Conservation (phyloP, 2,113 vertebrate genomes). For the Peucedramus taeniatus region DNA sequence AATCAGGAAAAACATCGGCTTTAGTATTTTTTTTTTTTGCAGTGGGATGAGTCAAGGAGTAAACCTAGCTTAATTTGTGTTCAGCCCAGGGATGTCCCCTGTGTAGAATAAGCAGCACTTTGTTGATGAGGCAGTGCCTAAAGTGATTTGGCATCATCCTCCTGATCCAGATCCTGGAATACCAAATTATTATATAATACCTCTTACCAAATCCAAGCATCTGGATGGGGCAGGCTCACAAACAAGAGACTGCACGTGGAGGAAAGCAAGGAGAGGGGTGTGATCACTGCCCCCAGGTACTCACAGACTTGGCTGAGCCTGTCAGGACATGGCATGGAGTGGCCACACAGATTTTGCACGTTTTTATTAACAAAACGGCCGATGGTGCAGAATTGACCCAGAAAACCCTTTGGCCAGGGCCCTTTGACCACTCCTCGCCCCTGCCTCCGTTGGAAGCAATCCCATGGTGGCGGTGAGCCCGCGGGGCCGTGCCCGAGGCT, state of each 20-base stretch:
- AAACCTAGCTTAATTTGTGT: not conserved
- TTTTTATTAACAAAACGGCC: constrained; percentile 35
- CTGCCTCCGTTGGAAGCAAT: not conserved
- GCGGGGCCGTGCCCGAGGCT: not conserved
- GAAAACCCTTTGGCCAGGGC: not conserved
- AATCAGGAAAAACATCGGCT: not conserved
- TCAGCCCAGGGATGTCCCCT: not conserved
- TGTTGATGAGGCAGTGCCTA: not conserved
- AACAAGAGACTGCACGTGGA: accelerated
- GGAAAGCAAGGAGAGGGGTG: not conserved
- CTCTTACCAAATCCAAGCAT: too few species aligned
- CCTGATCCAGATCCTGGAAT: not conserved
- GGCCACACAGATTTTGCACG: not conserved
- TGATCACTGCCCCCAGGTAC: accelerated
- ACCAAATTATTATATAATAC: too few species aligned
- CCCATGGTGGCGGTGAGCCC: accelerated
- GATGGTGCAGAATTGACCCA: not conserved
- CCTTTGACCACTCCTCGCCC: not conserved
- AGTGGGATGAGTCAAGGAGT: not conserved
- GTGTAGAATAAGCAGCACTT: accelerated
- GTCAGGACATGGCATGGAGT: accelerated
- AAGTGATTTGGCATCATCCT: not conserved
- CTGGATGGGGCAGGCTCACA: not conserved
- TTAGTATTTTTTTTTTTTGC: not conserved
- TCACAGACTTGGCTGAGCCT: not conserved